Base-by-base conservation (phyloP, 2,113 vertebrate genomes). In the Acrocephalus arundinaceus region DNA sequence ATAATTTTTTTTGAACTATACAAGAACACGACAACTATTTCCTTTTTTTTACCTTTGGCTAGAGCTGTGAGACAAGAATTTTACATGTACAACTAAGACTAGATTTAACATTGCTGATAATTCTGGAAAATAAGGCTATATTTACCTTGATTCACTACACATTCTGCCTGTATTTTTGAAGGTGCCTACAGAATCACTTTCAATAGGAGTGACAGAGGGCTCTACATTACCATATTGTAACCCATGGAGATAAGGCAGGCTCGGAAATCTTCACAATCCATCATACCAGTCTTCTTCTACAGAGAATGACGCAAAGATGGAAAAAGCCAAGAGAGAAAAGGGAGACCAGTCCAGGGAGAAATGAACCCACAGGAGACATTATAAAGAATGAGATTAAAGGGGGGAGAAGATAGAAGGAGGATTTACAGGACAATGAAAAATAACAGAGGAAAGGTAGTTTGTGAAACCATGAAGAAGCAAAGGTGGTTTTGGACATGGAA, bases 211-310 rank as follows among this genome's bases (percentile, higher is more conserved):
- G 89, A 93, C 59, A 97, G 94, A 82, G 90, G 88, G 94, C 92
- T 98, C 97, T 98, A 98, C 98, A 76, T 98, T 98, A 98, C 98
- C 98, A 98, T 98, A 97, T 98, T 98, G 98, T 99, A 99, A 98
- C 99, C 99, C 98, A 99, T 98, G 99, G 99, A 99, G 99, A 99
- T 99, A 98, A 99, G 99, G 98, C 99, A 99, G 98, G 99, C 99
- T 98, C 98, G 99, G 99, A 99, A 99, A 99, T 99, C 99, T 98
- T 99, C 99, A 93, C 98, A 98, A 97, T 99, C 99, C 99, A 99
- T 99, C 98, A 99, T 98, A 98, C 99, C 99, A 98, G 99, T 99
- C 99, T 98, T 99, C 99, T 99, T 99, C 99, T 99, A 99, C 97
- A 97, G 33, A 90, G 82, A 96, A 86, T 88, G 91, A 97, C 75